Evolutionary conservation across 2,888 invertebrate genomes (phyloP), one percentile per base, ranked within the genome.

Genomic region (Noctua fimbriata): DNA sequence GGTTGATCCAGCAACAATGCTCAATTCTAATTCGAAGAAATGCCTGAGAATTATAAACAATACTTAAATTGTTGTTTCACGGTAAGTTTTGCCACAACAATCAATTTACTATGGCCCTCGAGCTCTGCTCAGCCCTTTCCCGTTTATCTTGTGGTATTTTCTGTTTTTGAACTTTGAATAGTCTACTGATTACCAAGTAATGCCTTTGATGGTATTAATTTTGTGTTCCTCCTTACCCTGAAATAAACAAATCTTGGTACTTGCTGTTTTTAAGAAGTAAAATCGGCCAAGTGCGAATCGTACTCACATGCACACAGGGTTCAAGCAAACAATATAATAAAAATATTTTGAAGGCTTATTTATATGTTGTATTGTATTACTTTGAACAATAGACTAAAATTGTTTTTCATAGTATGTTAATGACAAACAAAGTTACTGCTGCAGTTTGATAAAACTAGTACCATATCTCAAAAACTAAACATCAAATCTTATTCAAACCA

Each of bases 11-110:
- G 24, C 41, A 65, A 41, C 28, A 24, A 76, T 28, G 9, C 14
- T 41, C 28, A 49, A 21, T 21, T 32, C n/a, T 24, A 49, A 24
- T 52, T 78, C 32, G n/a, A 16, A 21, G 63, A 52, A 65, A 49
- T 44, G 3, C 28, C 49, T 63, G 41, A 60, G 41, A 65, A 65
- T 52, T 32, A 21, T 32, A 63, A 80, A 80, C 81, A 60, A 80
- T 32, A 28, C 18, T 28, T 36, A 36, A 36, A 36, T 36, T 36
- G 69, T 49, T 78, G 69, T 79, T 79, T 70, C n/a, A 32, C 10
- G 16, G 7, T 58, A 69, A 79, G 36, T 69, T 58, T 41, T 10
- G 21, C 47, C 36, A 41, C 28, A 69, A 78, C 28, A 79, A 60
- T 41, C 70, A 79, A 41, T 65, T 49, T 36, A 6, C 21, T 12